Evolutionary conservation across 2,113 vertebrate genomes (phyloP).

Genomic region (Macquaria ambigua): DNA sequence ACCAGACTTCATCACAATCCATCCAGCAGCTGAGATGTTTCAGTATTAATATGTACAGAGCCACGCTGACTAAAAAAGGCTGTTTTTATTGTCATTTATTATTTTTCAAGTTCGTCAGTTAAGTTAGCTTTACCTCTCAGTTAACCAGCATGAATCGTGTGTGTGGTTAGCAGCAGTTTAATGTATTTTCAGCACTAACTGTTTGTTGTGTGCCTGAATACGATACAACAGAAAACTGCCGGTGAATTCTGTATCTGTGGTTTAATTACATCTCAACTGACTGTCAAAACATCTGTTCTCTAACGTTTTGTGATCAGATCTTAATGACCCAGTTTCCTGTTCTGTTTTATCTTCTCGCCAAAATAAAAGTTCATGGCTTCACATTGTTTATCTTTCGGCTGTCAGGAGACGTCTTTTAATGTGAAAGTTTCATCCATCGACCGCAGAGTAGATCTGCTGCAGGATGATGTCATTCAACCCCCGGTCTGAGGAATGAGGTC

Average conservation of each 20-base stretch:
- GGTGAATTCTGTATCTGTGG: no score
- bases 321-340: constrained; percentile 9
- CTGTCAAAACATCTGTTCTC: no score
- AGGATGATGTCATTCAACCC: constrained; percentile 73
- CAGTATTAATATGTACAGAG: no score
- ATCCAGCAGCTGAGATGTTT: no score
- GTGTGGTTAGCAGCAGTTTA: no score
- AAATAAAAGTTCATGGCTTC: constrained; percentile 37
- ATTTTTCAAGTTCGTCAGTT: no score
- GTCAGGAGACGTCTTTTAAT: constrained; percentile 24
- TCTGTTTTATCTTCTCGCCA: constrained; percentile 19
- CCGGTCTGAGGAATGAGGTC: constrained; percentile 74
- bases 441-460: constrained; percentile 33
- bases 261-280: background rate
- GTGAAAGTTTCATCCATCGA: constrained; percentile 51
- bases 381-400: constrained; percentile 8
- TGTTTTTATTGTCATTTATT: no score
- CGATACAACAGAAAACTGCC: background rate
- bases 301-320: background rate
- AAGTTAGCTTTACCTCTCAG: no score
- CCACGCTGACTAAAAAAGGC: no score
- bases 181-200: no score
- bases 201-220: no score
- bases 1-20: background rate
- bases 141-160: background rate